These are phyloP conservation scores for Pyrgus malvae DNA, from an alignment of 2,888 invertebrate species.

Conservation along the genomic window DNA sequence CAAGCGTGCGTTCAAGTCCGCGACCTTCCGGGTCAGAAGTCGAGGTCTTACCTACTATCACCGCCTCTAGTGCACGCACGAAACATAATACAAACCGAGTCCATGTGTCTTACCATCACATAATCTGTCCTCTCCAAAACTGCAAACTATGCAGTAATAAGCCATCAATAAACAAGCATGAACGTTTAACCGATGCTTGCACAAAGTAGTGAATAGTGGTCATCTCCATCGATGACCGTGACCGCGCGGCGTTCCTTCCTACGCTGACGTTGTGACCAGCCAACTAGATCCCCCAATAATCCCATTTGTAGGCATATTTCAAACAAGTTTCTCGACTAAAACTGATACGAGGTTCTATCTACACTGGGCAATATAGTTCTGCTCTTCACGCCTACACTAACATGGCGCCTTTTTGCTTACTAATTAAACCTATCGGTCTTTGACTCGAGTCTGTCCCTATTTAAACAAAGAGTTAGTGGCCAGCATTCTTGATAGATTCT, in stretches of 20 bases:
- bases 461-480: conserved; percentile 46
- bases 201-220: conserved; percentile 33
- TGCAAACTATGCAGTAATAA: too few species aligned
- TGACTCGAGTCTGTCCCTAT: conserved; percentile 58
- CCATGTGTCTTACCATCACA: too few species aligned
- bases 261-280: conserved; percentile 49
- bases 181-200: too few species aligned
- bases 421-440: conserved; percentile 76
- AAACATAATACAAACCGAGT: too few species aligned
- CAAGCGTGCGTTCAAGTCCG: too few species aligned
- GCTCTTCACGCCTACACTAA: conserved; percentile 61
- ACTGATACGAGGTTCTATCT: conserved; percentile 41
- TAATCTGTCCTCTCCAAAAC: too few species aligned
- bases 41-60: too few species aligned
- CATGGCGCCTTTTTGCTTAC: conserved; percentile 66
- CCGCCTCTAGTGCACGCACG: too few species aligned
- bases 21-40: too few species aligned
- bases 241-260: conserved; percentile 57
- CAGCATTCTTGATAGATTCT: conserved; percentile 23
- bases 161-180: too few species aligned
- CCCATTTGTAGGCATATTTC: conserved; percentile 15
- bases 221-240: conserved; percentile 45
- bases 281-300: conserved; percentile 41
- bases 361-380: conserved; percentile 42
- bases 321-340: conserved; percentile 25